Evolutionary conservation across 1,140 invertebrate genomes (phyloP).

Genomic region (Drosophila orena): DNA sequence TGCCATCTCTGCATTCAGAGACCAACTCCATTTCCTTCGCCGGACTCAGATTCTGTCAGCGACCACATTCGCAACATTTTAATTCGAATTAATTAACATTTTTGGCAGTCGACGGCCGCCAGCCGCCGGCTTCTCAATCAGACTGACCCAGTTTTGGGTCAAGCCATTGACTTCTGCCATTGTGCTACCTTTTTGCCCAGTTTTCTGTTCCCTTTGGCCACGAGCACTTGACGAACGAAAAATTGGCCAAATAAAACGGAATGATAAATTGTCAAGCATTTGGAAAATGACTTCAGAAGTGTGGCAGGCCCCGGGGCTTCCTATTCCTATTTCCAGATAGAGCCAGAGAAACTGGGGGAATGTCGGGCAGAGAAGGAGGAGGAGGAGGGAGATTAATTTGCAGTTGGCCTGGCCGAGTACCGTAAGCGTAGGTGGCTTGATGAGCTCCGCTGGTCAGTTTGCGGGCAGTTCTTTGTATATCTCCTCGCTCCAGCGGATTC

Average conservation of each 20-base stretch:
- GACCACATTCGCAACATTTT: slow-evolving; percentile 62
- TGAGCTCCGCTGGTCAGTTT: slow-evolving; percentile 60
- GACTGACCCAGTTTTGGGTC: slow-evolving; percentile 51
- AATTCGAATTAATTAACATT: slow-evolving; percentile 80
- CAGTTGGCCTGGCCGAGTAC: slow-evolving; percentile 60
- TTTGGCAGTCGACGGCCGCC: slow-evolving; percentile 37
- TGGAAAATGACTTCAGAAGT: slow-evolving; percentile 70
- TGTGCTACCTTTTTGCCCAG: slow-evolving; percentile 4
- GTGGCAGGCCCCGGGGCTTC: slow-evolving; percentile 58
- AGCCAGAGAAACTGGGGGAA: background rate
- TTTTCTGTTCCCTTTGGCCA: slow-evolving; percentile 8
- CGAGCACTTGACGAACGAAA: slow-evolving; percentile 59
- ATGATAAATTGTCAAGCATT: slow-evolving; percentile 72
- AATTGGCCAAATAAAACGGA: slow-evolving; percentile 43
- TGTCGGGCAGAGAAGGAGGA: background rate
- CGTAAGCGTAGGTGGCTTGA: slow-evolving; percentile 80
- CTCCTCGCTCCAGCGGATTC: slow-evolving; percentile 55
- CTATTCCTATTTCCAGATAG: slow-evolving; percentile 21
- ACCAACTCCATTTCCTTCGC: slow-evolving; percentile 25
- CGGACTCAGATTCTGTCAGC: slow-evolving; percentile 32
- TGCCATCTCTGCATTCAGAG: background rate
- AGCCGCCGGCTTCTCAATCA: slow-evolving; percentile 45
- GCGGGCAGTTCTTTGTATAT: background rate
- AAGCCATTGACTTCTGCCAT: slow-evolving; percentile 57
- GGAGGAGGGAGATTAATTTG: slow-evolving; percentile 70